These are phyloP conservation scores for Cavia porcellus DNA, from an alignment of 2,113 vertebrate species.

Conservation along the genomic window DNA sequence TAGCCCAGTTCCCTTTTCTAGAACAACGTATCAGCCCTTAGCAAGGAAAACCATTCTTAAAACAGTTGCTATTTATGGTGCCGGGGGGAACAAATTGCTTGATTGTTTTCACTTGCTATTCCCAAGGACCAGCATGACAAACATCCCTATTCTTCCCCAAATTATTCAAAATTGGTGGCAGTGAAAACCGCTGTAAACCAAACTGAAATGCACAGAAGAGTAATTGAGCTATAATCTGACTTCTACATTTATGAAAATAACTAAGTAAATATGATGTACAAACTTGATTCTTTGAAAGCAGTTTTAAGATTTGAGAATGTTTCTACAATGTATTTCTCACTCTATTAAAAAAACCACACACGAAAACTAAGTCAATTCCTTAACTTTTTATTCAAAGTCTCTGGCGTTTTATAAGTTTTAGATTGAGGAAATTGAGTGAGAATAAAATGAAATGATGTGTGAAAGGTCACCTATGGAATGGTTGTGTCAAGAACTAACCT, in stretches of 20 bases:
- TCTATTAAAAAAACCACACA: not conserved
- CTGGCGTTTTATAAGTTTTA: conserved; percentile 32
- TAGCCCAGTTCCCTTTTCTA: not conserved
- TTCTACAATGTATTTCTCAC: conserved; percentile 37
- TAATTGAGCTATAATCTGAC: not conserved
- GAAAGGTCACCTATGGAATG: conserved; percentile 35
- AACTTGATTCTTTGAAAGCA: conserved; percentile 37
- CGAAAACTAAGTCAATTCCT: not conserved
- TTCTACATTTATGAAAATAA: conserved; percentile 41
- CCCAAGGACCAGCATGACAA: not conserved
- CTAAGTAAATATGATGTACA: not conserved
- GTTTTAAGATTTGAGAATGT: conserved; percentile 59
- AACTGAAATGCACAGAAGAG: not conserved
- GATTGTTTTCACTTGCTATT: conserved; percentile 35
- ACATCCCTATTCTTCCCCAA: conserved; percentile 15
- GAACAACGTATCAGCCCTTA: not conserved
- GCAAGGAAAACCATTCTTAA: conserved; percentile 1
- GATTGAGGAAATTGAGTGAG: conserved; percentile 48
- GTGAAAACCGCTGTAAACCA: conserved; percentile 24
- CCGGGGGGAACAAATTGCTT: not conserved
- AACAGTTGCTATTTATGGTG: not conserved
- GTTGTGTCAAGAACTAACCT: conserved; percentile 45
- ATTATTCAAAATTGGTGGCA: conserved; percentile 26
- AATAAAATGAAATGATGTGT: conserved; percentile 10
- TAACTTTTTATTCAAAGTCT: conserved; percentile 31